Evolutionary conservation across 2,888 invertebrate genomes (phyloP).

Genomic region (Nemotelus pantherinus): DNA sequence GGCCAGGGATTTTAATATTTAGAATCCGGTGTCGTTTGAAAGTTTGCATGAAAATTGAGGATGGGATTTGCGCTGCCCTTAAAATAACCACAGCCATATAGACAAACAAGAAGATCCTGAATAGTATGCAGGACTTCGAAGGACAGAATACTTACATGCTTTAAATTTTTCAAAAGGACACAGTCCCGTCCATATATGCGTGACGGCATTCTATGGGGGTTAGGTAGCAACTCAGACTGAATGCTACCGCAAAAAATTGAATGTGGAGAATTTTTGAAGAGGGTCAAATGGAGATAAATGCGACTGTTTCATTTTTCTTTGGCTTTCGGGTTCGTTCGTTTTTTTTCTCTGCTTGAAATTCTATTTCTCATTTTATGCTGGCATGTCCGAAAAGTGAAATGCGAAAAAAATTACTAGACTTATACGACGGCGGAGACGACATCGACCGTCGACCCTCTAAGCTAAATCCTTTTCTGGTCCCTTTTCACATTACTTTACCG

Average conservation of each 20-base stretch:
- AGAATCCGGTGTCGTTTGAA: conserved; percentile 28
- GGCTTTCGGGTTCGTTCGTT: conserved; percentile 25
- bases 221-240: conserved; percentile 47
- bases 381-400: conserved; percentile 31
- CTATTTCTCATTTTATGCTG: not conserved
- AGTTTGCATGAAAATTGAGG: conserved; percentile 18
- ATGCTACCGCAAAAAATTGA: conserved; percentile 32
- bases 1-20: conserved; percentile 34
- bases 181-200: conserved; percentile 43
- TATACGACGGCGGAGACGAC: not conserved
- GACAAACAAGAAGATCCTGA: not conserved
- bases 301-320: conserved; percentile 49
- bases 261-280: conserved; percentile 63
- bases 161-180: conserved; percentile 52
- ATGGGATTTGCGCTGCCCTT: conserved; percentile 28
- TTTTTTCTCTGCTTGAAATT: not conserved
- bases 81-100: conserved; percentile 23
- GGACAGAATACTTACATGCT: conserved; percentile 54
- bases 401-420: conserved; percentile 13
- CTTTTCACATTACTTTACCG: conserved; percentile 37
- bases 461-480: conserved; percentile 31
- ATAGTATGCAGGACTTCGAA: conserved; percentile 48
- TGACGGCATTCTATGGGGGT: conserved; percentile 32
- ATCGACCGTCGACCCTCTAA: too few relatives aligned
- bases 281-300: conserved; percentile 66